Evolutionary conservation across 2,888 invertebrate genomes (phyloP).

Genomic region (Euproctis similis): DNA sequence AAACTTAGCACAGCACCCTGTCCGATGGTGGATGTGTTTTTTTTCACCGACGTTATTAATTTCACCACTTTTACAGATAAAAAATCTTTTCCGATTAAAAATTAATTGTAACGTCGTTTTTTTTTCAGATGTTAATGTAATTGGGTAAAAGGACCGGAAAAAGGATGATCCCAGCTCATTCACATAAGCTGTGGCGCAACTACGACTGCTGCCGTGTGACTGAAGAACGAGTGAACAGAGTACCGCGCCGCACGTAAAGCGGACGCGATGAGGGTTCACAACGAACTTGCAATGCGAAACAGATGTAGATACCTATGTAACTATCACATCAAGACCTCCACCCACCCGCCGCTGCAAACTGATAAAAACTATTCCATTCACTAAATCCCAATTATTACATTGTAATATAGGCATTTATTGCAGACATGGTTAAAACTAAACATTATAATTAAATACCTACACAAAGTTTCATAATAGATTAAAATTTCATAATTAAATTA

Average conservation of each 20-base stretch:
- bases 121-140: no score
- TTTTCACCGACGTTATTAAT: constrained; percentile 17
- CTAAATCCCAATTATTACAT: no score
- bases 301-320: constrained; percentile 12
- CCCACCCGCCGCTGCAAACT: constrained; percentile 27
- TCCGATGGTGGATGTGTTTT: constrained; percentile 18
- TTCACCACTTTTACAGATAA: constrained; percentile 22
- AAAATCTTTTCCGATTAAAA: no score
- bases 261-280: constrained; percentile 33
- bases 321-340: constrained; percentile 24
- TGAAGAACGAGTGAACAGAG: constrained; percentile 41
- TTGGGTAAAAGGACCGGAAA: constrained; percentile 15
- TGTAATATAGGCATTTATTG: no score
- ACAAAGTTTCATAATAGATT: no score
- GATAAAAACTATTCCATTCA: constrained; percentile 38
- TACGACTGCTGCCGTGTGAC: constrained; percentile 72
- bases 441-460: no score
- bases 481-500: no score
- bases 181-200: constrained; percentile 52
- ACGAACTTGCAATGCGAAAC: constrained; percentile 54
- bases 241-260: constrained; percentile 28
- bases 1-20: constrained; percentile 30
- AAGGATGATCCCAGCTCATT: constrained; percentile 21
- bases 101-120: no score
- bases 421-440: no score